Evolutionary conservation across 2,888 invertebrate species (phyloP), one percentile per base, ranked within the genome.

Genomic region (Andrena fulva): DNA sequence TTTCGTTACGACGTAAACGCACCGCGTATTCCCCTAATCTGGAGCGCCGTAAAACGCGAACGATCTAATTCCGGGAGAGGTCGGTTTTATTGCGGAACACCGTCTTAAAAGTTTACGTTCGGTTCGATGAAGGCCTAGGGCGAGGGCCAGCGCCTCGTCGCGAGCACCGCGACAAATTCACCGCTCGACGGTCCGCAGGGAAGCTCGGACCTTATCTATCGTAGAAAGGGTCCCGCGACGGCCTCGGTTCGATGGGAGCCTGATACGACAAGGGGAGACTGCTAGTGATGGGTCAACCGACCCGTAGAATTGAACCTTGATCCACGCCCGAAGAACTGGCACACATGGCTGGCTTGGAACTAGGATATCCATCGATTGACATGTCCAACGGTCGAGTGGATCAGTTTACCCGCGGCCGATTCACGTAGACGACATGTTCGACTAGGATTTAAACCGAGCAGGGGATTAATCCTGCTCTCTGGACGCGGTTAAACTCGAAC

Each of bases 251-350:
- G 68, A 56, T 56, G 66, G 20, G 16, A 48, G 48, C 27, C 31
- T 33, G 62, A 77, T 72, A 29, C 29, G 35, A 24, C 42, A 10
- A n/a, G 64, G 29, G 48, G 10, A 56, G 56, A 29, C 86, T 86
- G 86, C 69, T 48, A 69, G 68, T 62, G 86, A 86, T 86, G 81
- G 86, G 77, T 79, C 80, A 81, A 84, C 78, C 86, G 78, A 75
- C n/a, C 77, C 86, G 86, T 80, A 84, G 86, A 79, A 84, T 84
- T 76, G 84, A 78, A 69, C 80, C 78, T 86, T 80, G 86, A 86
- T 84, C 86, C 81, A 86, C 78, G 63, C 80, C 67, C 59, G 78
- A 86, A 77, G 80, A 86, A 85, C 77, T 42, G 68, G 70, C 70
- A 64, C 67, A 76, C 82, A 73, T 42, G 63, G 29, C n/a, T 56